A percentile compares a stretch with the other conserved stretches of the same genome.
phyloP scores from a whole-genome alignment of 2,797 vertebrate genomes.

The Scomberomorus guttatus region DNA sequence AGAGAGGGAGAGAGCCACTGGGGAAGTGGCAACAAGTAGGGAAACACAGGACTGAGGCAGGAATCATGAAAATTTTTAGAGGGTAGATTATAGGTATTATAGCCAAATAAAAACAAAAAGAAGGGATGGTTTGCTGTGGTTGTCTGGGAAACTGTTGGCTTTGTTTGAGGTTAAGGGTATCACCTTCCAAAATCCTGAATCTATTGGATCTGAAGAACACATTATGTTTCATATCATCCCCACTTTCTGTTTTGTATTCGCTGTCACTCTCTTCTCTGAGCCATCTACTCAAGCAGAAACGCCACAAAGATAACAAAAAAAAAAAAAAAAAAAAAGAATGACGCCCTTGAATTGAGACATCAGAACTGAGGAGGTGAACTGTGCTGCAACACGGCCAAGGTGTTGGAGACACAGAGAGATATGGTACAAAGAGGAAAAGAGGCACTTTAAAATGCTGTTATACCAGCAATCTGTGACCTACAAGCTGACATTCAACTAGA shows the following conservation, averaged over 20 bases:
- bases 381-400: background rate
- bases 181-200: background rate
- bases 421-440: constrained; percentile 41
- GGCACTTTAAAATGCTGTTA: constrained; percentile 67
- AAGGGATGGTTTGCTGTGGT: background rate
- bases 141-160: too few relatives aligned
- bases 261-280: background rate
- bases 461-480: constrained; percentile 66
- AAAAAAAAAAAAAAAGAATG: background rate
- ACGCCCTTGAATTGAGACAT: constrained; percentile 27
- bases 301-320: constrained; percentile 13
- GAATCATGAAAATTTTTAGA: background rate
- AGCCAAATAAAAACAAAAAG: background rate
- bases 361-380: constrained; percentile 40
- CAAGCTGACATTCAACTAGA: constrained; percentile 71
- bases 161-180: background rate
- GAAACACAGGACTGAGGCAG: too few relatives aligned
- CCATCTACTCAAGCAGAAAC: constrained; percentile 8
- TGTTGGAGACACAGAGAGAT: constrained; percentile 34
- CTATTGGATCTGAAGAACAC: background rate
- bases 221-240: background rate
- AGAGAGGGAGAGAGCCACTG: too few relatives aligned
- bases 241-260: constrained; percentile 1
- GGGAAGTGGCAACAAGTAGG: too few relatives aligned
- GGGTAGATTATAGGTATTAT: background rate